Base-by-base conservation (phyloP, 2,113 vertebrate genomes). In the Caranx melampygus region DNA sequence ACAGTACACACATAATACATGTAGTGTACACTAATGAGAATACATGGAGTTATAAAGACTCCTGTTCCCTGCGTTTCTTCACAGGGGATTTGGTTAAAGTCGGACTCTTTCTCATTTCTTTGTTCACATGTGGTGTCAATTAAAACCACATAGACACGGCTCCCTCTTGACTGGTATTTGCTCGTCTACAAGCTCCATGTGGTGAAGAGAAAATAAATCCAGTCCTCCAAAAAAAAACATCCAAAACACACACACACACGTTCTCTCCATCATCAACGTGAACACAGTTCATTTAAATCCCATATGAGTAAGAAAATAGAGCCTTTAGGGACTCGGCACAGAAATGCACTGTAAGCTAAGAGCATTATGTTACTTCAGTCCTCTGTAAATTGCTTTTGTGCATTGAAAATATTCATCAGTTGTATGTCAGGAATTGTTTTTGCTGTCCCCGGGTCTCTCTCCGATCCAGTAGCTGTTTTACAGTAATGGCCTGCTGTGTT, bases 341-440 rank as follows among this genome's bases (percentile, higher is more conserved):
- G 80, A 87, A 86, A 87, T 69, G 68, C 87, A 64, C 45, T 79
- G 69, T 87, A 86, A 86, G 82, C 84, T 79, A 68, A 78, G 81
- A 84, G 66, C 77, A 75, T 90, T 86, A 66, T 78, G 79, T 65
- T 82, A 80, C 79, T 90, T 86, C 49, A 84, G 69, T 84, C 64
- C 26, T 82, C 64, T 79, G 74, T 85, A 91, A 91, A 90, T 78
- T 87, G 85, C 78, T 86, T 90, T 89, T 88, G 88, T 86, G 78
- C 65, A 75, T 61, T 79, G 63, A 84, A 84, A 85, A 89, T 80
- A 89, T 86, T 89, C 74, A 87, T 87, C 80, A 90, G n/a, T 75
- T 73, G 81, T 72, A 75, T 86, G 87, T 88, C 90, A 90, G 79
- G 84, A 55, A 89, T 83, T 89, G 84, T 91, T 89, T 92, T 85